phyloP scores from a whole-genome alignment of 2,888 invertebrate species.

The Polyploca ridens region DNA sequence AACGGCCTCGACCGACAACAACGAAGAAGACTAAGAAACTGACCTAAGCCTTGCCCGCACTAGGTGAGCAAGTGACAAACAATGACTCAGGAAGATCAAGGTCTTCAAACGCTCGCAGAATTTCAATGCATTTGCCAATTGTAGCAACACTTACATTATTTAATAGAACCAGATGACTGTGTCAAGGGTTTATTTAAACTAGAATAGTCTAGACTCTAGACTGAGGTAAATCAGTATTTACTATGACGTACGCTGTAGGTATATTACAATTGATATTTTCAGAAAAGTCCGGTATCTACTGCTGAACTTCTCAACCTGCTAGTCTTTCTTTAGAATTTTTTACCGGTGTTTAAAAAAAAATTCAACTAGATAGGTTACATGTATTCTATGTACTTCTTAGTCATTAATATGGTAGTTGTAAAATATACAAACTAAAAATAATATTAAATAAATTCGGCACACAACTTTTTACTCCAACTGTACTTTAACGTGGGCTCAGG shows the following conservation, averaged over 20 bases:
- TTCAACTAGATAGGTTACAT: too few species aligned
- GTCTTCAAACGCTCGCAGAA: not conserved
- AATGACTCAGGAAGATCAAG: not conserved
- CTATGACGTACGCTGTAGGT: not conserved
- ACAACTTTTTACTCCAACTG: too few species aligned
- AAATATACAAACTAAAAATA: too few species aligned
- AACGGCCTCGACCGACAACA: not conserved
- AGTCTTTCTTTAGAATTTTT: too few species aligned
- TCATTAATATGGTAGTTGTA: too few species aligned
- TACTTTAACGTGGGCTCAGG: too few species aligned
- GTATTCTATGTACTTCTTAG: too few species aligned
- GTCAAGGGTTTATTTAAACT: constrained; percentile 3
- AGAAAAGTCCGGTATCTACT: too few species aligned
- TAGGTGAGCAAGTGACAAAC: not conserved
- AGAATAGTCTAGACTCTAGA: not conserved
- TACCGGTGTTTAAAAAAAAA: too few species aligned
- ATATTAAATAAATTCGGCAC: too few species aligned
- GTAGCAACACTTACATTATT: not conserved
- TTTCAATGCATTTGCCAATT: constrained; percentile 1
- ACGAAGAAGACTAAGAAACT: not conserved
- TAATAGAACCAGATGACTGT: not conserved
- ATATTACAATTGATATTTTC: too few species aligned
- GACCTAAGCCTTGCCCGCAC: not conserved
- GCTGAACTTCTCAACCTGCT: too few species aligned
- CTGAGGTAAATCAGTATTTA: not conserved